Percentiles rank a stretch among this genome's conserved stretches.
phyloP scores from a whole-genome alignment of 2,888 invertebrate species.

The Sycophila texana region DNA sequence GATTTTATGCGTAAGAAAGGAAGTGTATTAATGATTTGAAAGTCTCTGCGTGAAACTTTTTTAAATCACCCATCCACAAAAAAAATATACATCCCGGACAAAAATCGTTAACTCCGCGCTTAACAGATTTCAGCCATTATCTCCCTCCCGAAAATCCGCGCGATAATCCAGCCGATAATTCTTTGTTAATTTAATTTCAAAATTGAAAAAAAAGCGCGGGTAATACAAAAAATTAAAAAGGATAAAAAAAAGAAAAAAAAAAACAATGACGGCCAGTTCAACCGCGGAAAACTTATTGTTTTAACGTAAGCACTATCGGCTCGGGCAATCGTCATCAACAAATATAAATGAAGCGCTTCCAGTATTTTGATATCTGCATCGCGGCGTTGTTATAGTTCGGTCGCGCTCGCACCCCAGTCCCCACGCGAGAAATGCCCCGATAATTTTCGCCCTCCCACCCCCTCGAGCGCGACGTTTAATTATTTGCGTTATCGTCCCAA shows the following conservation, averaged over 20 bases:
- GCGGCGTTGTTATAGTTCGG: slow-evolving; percentile 22
- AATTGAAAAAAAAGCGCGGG: slow-evolving; percentile 3
- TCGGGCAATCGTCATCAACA: slow-evolving; percentile 42
- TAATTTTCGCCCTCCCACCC: slow-evolving; percentile 25
- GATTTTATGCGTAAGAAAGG: too few relatives aligned
- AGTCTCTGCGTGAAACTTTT: too few relatives aligned
- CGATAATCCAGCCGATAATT: not conserved
- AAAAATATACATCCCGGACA: too few relatives aligned
- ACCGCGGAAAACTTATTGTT: slow-evolving; percentile 23
- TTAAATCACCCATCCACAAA: too few relatives aligned
- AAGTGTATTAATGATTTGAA: too few relatives aligned
- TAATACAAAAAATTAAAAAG: not conserved
- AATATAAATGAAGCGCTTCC: slow-evolving; percentile 44
- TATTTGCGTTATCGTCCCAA: slow-evolving; percentile 70
- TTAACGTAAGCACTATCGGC: slow-evolving; percentile 27
- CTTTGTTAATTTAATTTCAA: slow-evolving; percentile 7
- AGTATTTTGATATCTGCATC: slow-evolving; percentile 52
- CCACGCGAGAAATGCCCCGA: slow-evolving; percentile 43
- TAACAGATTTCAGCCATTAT: too few relatives aligned
- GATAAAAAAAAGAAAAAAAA: not conserved
- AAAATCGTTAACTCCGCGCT: too few relatives aligned
- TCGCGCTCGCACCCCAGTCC: not conserved
- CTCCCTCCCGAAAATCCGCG: too few relatives aligned
- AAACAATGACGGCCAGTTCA: not conserved
- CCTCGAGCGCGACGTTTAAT: slow-evolving; percentile 66